These are phyloP conservation scores for Arge pagana DNA, from an alignment of 2,888 invertebrate genomes.

Conservation along the genomic window DNA sequence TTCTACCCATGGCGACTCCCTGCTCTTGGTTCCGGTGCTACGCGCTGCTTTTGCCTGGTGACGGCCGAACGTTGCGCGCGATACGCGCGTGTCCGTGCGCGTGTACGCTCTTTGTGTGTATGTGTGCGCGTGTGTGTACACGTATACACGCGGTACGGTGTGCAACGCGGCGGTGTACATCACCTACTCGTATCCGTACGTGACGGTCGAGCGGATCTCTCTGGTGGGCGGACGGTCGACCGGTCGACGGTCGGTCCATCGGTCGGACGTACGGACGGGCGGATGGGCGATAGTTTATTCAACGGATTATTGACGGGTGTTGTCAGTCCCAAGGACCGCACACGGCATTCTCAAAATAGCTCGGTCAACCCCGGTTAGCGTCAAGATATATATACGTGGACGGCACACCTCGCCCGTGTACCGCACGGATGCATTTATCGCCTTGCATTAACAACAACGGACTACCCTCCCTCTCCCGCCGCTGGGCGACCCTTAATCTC, in stretches of 20 bases:
- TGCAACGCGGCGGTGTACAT: background rate
- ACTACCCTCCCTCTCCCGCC: too few species aligned
- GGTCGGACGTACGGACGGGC: conserved; percentile 42
- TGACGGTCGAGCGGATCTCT: conserved; percentile 42
- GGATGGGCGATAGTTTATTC: conserved; percentile 57
- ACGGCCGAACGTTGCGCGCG: too few species aligned
- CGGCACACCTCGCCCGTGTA: too few species aligned
- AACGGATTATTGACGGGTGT: conserved; percentile 57
- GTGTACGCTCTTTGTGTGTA: too few species aligned
- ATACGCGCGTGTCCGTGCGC: too few species aligned
- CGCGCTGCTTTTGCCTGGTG: too few species aligned
- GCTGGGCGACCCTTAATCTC: too few species aligned
- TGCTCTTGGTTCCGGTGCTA: too few species aligned
- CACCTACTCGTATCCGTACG: conserved; percentile 33
- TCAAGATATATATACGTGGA: conserved; percentile 18
- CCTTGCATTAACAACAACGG: too few species aligned
- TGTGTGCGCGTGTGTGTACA: background rate
- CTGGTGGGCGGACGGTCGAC: conserved; percentile 36
- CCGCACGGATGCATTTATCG: too few species aligned
- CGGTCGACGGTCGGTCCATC: conserved; percentile 34
- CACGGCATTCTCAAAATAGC: conserved; percentile 52
- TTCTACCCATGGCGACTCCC: too few species aligned
- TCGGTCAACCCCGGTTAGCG: conserved; percentile 45
- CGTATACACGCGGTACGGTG: background rate
- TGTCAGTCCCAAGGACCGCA: conserved; percentile 38